Base-by-base conservation (phyloP, 2,113 vertebrate species). In the Edolisoma coerulescens region DNA sequence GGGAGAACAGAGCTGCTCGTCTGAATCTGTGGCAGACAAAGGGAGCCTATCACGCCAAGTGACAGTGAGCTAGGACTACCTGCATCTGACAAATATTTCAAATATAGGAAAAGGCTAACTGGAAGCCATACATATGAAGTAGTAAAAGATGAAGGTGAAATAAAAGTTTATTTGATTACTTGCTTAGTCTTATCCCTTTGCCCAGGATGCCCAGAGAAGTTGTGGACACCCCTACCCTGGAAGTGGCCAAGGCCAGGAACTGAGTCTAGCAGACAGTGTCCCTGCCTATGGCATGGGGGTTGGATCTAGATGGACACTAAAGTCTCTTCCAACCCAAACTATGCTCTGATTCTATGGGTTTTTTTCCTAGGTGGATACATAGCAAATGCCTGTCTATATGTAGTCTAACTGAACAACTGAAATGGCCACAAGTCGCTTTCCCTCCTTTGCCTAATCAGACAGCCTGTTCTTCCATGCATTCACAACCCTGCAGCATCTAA, bases 251-350 rank as follows among this genome's bases (percentile, higher is more conserved):
- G 18, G 49, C 56, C 12, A 61, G 27, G 71, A 63, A 23, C 41
- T 22, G 22, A n/a, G 7, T 27, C n/a, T 47, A 41, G 22, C 4
- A 7, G 23, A 41, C 21, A 13, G 5, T 35, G 17, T 69, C 35
- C 16, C n/a, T 61, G 18, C n/a, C 17, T 4, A 4, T 22, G 26
- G 14, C 79, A 47, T 1, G 4, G 14, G 14, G 9, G 0, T 6
- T 69, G 26, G 47, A 61, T 42, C 32, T 42, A 56, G 27, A 16
- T 37, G 26, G 19, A 42, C 22, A 42, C 13, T 23, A 33, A 49
- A 13, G 35, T 49, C 32, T 56, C 35, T 49, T 54, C 18, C 63
- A 84, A 47, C 3, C 6, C 47, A 49, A 69, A 54, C 26, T n/a
- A 10, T 35, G 41, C 47, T 69, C 35, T 41, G 20, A 53, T 30